phyloP scores from a whole-genome alignment of 2,888 invertebrate genomes.

The Drosophila mercatorum region DNA sequence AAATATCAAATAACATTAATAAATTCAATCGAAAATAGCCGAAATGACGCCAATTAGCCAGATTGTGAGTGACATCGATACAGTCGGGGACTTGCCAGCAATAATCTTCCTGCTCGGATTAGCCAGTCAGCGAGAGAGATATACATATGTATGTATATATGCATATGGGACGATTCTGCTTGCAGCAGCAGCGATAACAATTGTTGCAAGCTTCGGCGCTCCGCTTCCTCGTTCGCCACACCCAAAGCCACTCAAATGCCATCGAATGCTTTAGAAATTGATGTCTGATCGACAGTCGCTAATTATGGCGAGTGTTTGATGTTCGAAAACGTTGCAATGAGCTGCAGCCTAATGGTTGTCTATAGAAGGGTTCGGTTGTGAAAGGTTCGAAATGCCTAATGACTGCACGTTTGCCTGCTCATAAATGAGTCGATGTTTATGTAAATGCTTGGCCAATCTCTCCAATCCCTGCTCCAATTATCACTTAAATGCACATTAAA shows the following conservation, averaged over 20 bases:
- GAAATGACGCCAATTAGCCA: constrained; percentile 39
- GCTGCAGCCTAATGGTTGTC: constrained; percentile 10
- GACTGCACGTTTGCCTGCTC: constrained; percentile 5
- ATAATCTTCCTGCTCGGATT: constrained; percentile 34
- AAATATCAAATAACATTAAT: constrained; percentile 15
- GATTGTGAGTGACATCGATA: constrained; percentile 40
- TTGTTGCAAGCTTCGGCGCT: constrained; percentile 4
- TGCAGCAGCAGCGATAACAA: constrained; percentile 8
- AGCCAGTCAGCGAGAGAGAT: not conserved
- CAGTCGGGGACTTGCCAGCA: constrained; percentile 14
- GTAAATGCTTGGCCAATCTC: constrained; percentile 30
- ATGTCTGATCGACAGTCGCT: constrained; percentile 39
- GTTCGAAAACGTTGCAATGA: constrained; percentile 24
- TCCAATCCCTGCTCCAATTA: constrained; percentile 44
- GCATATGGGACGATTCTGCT: constrained; percentile 32
- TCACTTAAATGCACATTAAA: constrained; percentile 38
- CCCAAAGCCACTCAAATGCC: constrained; percentile 34
- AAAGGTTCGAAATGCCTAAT: constrained; percentile 34
- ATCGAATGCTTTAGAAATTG: constrained; percentile 45
- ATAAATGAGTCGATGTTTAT: constrained; percentile 2
- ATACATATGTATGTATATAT: not conserved
- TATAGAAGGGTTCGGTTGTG: constrained; percentile 23
- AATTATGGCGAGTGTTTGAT: constrained; percentile 37
- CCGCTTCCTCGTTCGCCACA: constrained; percentile 50
- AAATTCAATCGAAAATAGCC: constrained; percentile 9